Percentiles rank a stretch among this genome's conserved stretches.
Conservation (phyloP, 1,140 invertebrate species). For the Brachionus manjavacas region DNA sequence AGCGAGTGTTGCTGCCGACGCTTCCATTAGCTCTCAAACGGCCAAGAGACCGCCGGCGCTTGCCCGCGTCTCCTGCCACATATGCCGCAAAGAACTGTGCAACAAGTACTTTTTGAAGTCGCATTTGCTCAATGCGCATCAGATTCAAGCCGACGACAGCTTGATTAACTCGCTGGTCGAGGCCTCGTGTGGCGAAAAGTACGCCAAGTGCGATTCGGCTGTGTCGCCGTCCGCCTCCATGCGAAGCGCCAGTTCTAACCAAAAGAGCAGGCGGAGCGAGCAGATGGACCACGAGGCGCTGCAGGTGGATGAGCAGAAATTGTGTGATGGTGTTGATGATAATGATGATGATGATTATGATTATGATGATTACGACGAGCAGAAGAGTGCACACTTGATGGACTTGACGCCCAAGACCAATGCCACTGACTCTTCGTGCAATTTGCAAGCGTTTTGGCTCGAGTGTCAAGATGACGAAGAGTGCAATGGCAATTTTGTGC, state of each 20-base stretch:
- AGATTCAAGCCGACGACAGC: slow-evolving; percentile 64
- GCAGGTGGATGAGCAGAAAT: not conserved
- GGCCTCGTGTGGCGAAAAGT: not conserved
- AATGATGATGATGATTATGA: too few species aligned
- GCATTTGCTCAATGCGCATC: slow-evolving; percentile 91
- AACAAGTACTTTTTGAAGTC: slow-evolving; percentile 88
- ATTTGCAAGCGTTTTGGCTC: slow-evolving; percentile 39
- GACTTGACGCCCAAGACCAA: not conserved
- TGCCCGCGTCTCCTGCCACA: not conserved
- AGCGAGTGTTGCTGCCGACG: not conserved
- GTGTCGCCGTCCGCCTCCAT: not conserved
- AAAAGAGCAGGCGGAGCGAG: not conserved
- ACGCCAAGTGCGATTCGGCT: not conserved
- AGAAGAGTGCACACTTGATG: not conserved
- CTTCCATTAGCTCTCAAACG: not conserved
- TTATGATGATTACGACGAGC: not conserved
- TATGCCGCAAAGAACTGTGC: slow-evolving; percentile 70
- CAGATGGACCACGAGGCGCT: not conserved
- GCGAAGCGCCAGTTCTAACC: not conserved
- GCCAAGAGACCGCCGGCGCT: slow-evolving; percentile 7
- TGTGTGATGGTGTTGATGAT: too few species aligned
- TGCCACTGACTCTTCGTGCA: not conserved
- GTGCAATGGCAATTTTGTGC: slow-evolving; percentile 12
- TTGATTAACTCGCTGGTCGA: not conserved
- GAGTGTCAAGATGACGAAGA: slow-evolving; percentile 24